A percentile compares a stretch with the other conserved stretches of the same genome.
phyloP scores from a whole-genome alignment of 2,797 vertebrate genomes.

The Varecia variegata region DNA sequence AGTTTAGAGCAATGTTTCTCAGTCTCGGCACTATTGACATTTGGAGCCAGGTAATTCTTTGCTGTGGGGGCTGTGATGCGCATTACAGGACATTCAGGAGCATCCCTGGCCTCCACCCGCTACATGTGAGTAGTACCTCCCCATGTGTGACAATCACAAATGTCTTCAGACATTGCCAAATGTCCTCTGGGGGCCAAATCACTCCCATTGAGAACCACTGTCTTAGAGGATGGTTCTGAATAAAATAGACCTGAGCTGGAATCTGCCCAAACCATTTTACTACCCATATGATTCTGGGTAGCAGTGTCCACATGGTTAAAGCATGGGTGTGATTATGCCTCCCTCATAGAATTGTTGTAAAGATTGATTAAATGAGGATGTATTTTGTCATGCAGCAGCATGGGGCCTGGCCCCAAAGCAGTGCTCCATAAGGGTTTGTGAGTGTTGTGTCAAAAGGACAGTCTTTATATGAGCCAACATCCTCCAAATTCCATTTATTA shows the following conservation, averaged over 20 bases:
- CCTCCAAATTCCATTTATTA: slow-evolving; percentile 7
- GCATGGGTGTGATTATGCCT: background rate
- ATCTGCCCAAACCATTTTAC: background rate
- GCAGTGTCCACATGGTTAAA: background rate
- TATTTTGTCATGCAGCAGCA: background rate
- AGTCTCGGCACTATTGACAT: background rate
- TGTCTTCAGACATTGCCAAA: background rate
- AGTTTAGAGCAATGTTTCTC: background rate
- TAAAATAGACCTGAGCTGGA: background rate
- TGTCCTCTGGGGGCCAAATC: background rate
- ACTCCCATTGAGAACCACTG: background rate
- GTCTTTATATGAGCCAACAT: background rate
- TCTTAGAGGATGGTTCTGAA: background rate
- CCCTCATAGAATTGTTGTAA: background rate
- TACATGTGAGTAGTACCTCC: background rate
- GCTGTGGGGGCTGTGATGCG: background rate
- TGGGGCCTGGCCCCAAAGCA: background rate
- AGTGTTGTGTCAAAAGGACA: background rate
- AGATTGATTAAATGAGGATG: background rate
- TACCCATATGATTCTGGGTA: background rate
- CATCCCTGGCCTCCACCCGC: background rate
- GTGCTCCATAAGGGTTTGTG: background rate
- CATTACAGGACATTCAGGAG: background rate
- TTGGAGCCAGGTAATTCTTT: background rate
- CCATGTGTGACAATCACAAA: background rate